These are phyloP conservation scores for Aplocera efformata DNA, from an alignment of 2,888 invertebrate species.

Conservation along the genomic window DNA sequence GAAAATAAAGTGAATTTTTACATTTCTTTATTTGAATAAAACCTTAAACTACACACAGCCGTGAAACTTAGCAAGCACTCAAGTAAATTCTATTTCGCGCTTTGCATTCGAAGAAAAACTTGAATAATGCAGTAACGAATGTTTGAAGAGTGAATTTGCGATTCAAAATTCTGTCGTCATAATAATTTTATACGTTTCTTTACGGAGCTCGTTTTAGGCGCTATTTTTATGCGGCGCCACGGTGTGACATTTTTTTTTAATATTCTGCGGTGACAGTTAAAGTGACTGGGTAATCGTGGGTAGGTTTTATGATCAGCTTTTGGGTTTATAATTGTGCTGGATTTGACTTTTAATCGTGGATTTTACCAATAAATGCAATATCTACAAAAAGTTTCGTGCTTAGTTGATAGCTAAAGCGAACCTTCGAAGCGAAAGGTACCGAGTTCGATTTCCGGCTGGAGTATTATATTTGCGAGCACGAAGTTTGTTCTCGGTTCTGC, in stretches of 20 bases:
- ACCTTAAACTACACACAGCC: conserved; percentile 25
- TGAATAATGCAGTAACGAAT: conserved; percentile 44
- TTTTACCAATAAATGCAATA: too few relatives aligned
- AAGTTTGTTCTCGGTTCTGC: too few relatives aligned
- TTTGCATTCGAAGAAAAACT: conserved; percentile 41
- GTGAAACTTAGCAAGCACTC: conserved; percentile 33
- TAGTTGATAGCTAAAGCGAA: too few relatives aligned
- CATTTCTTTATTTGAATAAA: conserved; percentile 4
- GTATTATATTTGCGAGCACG: too few relatives aligned
- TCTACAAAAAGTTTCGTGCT: too few relatives aligned
- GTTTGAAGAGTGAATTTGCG: conserved; percentile 36
- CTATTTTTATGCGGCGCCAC: conserved; percentile 28
- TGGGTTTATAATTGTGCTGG: too few relatives aligned
- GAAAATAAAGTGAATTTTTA: too few relatives aligned
- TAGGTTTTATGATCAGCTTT: neutral
- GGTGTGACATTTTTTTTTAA: conserved; percentile 20
- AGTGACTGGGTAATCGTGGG: conserved; percentile 8
- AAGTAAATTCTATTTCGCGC: conserved; percentile 40
- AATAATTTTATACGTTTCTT: conserved; percentile 31
- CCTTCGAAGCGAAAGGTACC: too few relatives aligned
- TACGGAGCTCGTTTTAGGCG: conserved; percentile 27
- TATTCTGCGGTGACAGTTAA: conserved; percentile 21
- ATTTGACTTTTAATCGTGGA: too few relatives aligned
- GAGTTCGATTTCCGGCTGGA: too few relatives aligned
- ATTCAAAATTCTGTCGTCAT: conserved; percentile 32